phyloP scores from a whole-genome alignment of 2,888 invertebrate species.

The Sipha maydis region DNA sequence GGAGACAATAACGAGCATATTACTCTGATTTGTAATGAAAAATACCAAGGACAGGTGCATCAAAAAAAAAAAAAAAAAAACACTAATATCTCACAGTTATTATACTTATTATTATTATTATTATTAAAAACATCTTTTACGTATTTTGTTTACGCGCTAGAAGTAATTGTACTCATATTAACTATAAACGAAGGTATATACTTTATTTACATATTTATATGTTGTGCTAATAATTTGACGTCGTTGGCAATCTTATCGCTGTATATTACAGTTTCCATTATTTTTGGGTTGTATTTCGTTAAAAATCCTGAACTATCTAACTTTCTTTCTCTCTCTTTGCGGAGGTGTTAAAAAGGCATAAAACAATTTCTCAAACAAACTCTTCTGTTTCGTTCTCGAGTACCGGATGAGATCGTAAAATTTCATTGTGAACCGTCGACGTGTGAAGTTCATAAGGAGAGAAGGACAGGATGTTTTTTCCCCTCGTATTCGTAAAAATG shows the following conservation, averaged over 20 bases:
- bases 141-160: neutral
- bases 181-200: neutral
- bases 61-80: no score
- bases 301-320: neutral
- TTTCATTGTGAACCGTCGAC: constrained; percentile 49
- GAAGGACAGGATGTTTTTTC: constrained; percentile 26
- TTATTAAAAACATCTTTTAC: neutral
- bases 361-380: constrained; percentile 40
- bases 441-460: constrained; percentile 36
- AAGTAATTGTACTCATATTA: neutral
- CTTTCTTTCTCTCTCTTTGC: neutral
- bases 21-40: neutral
- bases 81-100: neutral
- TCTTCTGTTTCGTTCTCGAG: constrained; percentile 13
- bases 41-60: neutral
- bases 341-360: constrained; percentile 28
- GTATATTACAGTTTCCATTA: neutral
- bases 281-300: neutral
- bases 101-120: neutral
- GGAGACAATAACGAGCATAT: neutral
- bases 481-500: constrained; percentile 1
- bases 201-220: no score
- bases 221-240: neutral
- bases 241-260: neutral
- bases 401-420: constrained; percentile 57